Percentiles rank a stretch among this genome's conserved stretches.
These are phyloP conservation scores for Sebastes hubbsi DNA, from an alignment of 2,797 vertebrate genomes.

Conservation along the genomic window DNA sequence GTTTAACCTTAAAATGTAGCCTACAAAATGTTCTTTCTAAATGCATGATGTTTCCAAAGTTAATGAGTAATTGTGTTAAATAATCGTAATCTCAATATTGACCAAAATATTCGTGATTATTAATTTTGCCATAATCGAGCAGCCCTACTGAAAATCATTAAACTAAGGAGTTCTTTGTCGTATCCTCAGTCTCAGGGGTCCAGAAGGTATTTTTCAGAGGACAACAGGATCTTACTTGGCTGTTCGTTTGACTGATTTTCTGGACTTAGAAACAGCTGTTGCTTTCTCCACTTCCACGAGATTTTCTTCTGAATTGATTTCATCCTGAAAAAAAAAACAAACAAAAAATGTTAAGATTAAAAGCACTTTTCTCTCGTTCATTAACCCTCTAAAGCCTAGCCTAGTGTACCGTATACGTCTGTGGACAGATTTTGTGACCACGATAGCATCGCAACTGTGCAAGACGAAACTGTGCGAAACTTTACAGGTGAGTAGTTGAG, in stretches of 20 bases:
- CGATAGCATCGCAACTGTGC: no score
- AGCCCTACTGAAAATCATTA: background rate
- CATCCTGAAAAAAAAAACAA: slow-evolving; percentile 74
- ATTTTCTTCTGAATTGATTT: slow-evolving; percentile 67
- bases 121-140: no score
- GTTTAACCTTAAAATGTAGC: no score
- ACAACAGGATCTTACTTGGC: slow-evolving; percentile 78
- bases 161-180: background rate
- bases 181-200: background rate
- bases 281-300: slow-evolving; percentile 58
- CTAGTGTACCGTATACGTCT: background rate
- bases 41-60: no score
- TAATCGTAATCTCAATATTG: no score
- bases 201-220: background rate
- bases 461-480: no score
- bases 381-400: background rate
- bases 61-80: no score
- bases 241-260: slow-evolving; percentile 70
- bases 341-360: background rate
- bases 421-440: background rate
- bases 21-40: no score
- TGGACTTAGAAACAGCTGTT: slow-evolving; percentile 70
- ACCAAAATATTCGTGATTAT: no score
- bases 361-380: background rate
- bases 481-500: no score